phyloP scores from a whole-genome alignment of 2,888 invertebrate species.

The Mythimna loreyi region DNA sequence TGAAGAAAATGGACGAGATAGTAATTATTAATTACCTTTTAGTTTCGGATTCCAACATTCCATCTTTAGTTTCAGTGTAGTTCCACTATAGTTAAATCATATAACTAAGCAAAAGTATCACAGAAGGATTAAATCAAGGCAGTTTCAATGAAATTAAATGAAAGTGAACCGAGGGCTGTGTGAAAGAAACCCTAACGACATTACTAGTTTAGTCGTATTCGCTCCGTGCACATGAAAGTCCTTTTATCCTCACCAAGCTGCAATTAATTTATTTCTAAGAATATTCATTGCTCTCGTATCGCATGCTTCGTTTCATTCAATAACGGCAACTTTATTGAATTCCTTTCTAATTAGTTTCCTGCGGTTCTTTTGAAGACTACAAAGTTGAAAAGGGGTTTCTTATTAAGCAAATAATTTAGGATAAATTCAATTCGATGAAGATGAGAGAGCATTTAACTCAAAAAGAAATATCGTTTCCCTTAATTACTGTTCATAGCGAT shows the following conservation, averaged over 20 bases:
- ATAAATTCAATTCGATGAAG: constrained; percentile 10
- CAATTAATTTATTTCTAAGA: constrained; percentile 36
- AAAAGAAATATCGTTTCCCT: constrained; percentile 3
- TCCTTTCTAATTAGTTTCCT: constrained; percentile 40
- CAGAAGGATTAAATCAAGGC: not conserved
- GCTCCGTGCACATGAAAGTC: constrained; percentile 14
- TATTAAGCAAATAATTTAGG: constrained; percentile 8
- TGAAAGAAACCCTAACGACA: constrained; percentile 10
- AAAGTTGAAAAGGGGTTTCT: constrained; percentile 9
- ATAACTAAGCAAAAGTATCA: not conserved
- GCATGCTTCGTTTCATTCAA: constrained; percentile 35
- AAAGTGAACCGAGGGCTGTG: not conserved
- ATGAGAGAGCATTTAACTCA: constrained; percentile 8
- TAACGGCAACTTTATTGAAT: constrained; percentile 31
- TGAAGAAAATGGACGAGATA: not conserved
- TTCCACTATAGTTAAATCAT: not conserved
- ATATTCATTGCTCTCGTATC: constrained; percentile 35
- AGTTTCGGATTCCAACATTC: not conserved
- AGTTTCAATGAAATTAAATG: not conserved
- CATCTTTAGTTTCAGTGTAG: not conserved
- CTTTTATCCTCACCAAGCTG: constrained; percentile 15
- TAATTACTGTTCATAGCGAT: constrained; percentile 26
- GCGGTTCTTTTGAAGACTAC: constrained; percentile 38
- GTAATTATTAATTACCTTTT: not conserved
- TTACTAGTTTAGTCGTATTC: not conserved